phyloP scores from a whole-genome alignment of 1,140 invertebrate genomes.

The Sitodiplosis mosellana region DNA sequence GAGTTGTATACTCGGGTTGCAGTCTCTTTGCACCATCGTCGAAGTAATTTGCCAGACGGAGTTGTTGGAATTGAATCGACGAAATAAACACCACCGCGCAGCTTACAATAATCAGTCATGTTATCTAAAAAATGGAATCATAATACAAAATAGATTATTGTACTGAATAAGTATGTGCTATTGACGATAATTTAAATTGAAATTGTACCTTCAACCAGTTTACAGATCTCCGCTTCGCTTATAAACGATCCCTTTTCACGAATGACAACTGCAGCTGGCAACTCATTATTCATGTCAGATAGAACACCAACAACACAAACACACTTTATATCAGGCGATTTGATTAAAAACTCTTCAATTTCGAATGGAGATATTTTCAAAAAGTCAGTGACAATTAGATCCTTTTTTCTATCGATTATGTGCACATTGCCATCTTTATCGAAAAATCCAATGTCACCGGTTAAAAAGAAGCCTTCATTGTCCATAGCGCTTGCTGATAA shows the following conservation, averaged over 20 bases:
- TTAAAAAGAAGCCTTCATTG: background rate
- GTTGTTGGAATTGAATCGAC: too few relatives aligned
- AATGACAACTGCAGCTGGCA: background rate
- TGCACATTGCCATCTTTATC: background rate
- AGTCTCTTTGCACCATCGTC: too few relatives aligned
- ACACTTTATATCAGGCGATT: background rate
- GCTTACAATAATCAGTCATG: too few relatives aligned
- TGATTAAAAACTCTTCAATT: background rate
- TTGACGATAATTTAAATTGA: too few relatives aligned
- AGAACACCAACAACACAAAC: background rate
- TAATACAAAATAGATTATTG: too few relatives aligned
- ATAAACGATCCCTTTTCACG: background rate
- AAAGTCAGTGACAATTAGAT: background rate
- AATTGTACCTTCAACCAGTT: background rate
- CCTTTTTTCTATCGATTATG: background rate
- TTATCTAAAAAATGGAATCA: too few relatives aligned
- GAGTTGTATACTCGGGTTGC: too few relatives aligned
- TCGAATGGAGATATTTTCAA: background rate
- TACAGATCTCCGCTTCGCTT: background rate
- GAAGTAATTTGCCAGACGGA: too few relatives aligned
- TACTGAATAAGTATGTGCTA: too few relatives aligned
- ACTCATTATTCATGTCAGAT: background rate
- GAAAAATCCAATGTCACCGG: background rate
- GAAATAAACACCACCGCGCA: too few relatives aligned
- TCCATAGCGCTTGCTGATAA: background rate